Base-by-base conservation (phyloP, 2,797 vertebrate species). In the Brotogeris chrysoptera region DNA sequence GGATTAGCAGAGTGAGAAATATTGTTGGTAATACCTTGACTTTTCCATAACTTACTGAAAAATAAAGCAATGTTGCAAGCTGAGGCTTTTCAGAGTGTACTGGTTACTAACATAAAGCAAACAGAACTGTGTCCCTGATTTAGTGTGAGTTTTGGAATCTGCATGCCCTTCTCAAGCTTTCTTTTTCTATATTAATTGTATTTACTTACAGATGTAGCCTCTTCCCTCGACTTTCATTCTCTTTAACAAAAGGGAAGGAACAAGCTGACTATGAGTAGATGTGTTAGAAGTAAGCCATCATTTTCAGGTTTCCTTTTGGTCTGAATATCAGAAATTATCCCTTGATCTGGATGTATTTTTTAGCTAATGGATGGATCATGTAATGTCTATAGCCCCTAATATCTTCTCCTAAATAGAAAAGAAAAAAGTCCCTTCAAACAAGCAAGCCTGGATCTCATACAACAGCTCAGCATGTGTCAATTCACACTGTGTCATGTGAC, bases 381-480 rank as follows among this genome's bases (percentile, higher is more conserved):
- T 95, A 84, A 86, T 95, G 93, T 86, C 95, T 96, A 63, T 23
- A 89, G 78, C 53, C 80, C 7, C 50, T 83, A 95, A 90, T 91
- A 88, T 66, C 93, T 88, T 41, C 60, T 86, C 86, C 96, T 94
- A 81, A 97, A 95, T 70, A 91, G 95, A 96, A 97, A 87, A 93
- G 89, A 86, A 92, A 91, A 90, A 94, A 87, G 11, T 95, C 74
- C 90, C 94, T 96, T 97, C 96, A 93, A 88, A 97, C 95, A 96
- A 96, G 94, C 94, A 97, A 97, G 82, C 94, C 77, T 46, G 92
- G 92, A 95, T 97, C 90, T 97, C 95, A 97, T 98, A 97, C 96
- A 97, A 97, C 95, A 96, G 96, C 97, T 96, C 97, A 97, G 97
- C 95, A 10, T 97, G 98, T 97, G 95, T 97, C 92, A 97, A 92